These are phyloP conservation scores for Lophius piscatorius DNA, from an alignment of 2,113 vertebrate genomes.

Conservation along the genomic window DNA sequence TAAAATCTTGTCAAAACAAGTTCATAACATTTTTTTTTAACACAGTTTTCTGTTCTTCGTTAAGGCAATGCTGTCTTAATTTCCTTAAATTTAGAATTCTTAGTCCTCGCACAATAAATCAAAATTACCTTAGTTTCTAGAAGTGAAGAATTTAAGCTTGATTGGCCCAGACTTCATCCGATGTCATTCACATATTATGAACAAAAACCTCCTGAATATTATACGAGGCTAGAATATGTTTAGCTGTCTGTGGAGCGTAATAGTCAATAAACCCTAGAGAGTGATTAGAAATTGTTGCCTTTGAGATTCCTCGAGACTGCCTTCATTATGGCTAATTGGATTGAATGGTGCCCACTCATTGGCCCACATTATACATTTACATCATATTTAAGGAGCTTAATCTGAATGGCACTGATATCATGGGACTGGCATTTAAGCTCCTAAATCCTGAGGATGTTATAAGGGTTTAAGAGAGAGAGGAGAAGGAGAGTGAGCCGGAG, in stretches of 20 bases:
- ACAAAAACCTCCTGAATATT: slow-evolving; percentile 5
- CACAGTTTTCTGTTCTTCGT: no score
- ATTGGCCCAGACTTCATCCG: no score
- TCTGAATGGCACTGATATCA: slow-evolving; percentile 79
- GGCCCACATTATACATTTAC: slow-evolving; percentile 77
- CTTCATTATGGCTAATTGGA: slow-evolving; percentile 80
- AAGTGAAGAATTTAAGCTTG: no score
- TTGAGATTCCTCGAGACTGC: slow-evolving; percentile 64
- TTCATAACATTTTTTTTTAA: no score
- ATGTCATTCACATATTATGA: slow-evolving; percentile 6
- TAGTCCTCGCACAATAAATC: no score
- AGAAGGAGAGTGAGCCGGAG: slow-evolving; percentile 27
- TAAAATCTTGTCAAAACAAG: no score
- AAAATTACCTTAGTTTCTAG: no score
- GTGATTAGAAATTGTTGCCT: slow-evolving; percentile 66
- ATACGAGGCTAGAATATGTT: slow-evolving; percentile 31
- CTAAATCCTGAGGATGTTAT: slow-evolving; percentile 72
- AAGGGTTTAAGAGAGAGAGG: slow-evolving; percentile 55
- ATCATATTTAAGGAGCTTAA: slow-evolving; percentile 77
- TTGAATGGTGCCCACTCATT: slow-evolving; percentile 75
- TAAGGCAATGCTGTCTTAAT: no score
- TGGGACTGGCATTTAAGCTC: slow-evolving; percentile 79
- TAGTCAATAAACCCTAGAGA: slow-evolving; percentile 53
- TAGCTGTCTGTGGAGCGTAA: slow-evolving; percentile 24
- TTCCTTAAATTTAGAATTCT: no score